These are phyloP conservation scores for Dendrolimus houi DNA, from an alignment of 2,888 invertebrate genomes.

Conservation along the genomic window DNA sequence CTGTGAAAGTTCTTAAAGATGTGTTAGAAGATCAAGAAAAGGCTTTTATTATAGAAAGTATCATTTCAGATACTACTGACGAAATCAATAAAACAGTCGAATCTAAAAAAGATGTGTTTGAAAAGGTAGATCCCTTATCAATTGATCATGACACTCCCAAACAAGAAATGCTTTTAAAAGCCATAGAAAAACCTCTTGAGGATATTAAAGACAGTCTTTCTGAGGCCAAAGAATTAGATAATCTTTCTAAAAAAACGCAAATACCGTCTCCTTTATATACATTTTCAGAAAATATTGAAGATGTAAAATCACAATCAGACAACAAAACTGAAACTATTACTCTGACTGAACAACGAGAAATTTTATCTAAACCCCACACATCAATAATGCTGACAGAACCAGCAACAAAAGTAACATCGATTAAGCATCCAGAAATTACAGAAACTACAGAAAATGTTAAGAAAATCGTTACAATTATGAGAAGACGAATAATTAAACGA, in stretches of 20 bases:
- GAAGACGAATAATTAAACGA: constrained; percentile 84
- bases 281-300: not conserved
- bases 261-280: not conserved
- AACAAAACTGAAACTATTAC: not conserved
- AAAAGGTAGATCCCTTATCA: too few relatives aligned
- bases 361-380: not conserved
- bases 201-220: not conserved
- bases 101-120: too few relatives aligned
- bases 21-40: too few relatives aligned
- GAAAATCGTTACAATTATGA: constrained; percentile 81
- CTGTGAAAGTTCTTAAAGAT: too few relatives aligned
- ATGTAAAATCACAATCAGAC: not conserved
- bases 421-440: not conserved
- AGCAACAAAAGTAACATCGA: not conserved
- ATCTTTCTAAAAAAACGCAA: not conserved
- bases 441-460: constrained; percentile 30
- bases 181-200: not conserved
- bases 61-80: too few relatives aligned
- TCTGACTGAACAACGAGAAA: not conserved
- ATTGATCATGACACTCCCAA: not conserved
- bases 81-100: too few relatives aligned
- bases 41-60: too few relatives aligned
- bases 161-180: not conserved
- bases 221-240: not conserved
- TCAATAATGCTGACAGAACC: not conserved